A percentile compares a stretch with the other conserved stretches of the same genome.
These are phyloP conservation scores for Eueides isabella DNA, from an alignment of 1,140 invertebrate species.

Conservation along the genomic window DNA sequence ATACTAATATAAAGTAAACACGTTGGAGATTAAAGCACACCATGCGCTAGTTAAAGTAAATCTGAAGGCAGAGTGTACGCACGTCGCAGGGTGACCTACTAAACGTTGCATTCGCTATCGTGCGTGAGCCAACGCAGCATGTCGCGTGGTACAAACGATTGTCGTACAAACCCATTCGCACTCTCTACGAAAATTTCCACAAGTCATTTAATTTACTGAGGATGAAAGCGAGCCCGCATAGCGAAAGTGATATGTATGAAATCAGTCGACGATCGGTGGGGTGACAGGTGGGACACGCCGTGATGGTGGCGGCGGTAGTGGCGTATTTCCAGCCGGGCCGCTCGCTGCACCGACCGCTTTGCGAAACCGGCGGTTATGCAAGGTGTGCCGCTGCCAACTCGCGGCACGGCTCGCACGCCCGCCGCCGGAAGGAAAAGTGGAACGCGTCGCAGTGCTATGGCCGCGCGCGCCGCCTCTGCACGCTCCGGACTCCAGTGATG, in stretches of 20 bases:
- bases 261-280: slow-evolving; percentile 58
- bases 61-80: slow-evolving; percentile 61
- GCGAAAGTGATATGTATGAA: slow-evolving; percentile 76
- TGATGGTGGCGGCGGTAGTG: slow-evolving; percentile 46
- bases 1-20: neutral
- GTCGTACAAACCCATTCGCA: slow-evolving; percentile 30
- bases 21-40: neutral
- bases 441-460: slow-evolving; percentile 76
- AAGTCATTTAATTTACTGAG: slow-evolving; percentile 51
- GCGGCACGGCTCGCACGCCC: slow-evolving; percentile 65
- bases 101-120: slow-evolving; percentile 65
- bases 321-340: slow-evolving; percentile 76
- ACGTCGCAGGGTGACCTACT: slow-evolving; percentile 55
- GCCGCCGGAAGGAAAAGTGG: slow-evolving; percentile 81
- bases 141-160: slow-evolving; percentile 40
- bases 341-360: slow-evolving; percentile 72
- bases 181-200: slow-evolving; percentile 41
- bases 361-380: slow-evolving; percentile 78
- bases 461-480: slow-evolving; percentile 74
- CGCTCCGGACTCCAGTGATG: slow-evolving; percentile 69
- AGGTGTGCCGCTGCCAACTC: slow-evolving; percentile 77
- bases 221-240: slow-evolving; percentile 67
- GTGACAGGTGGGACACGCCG: slow-evolving; percentile 49
- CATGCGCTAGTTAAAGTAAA: neutral
- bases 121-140: slow-evolving; percentile 43